Conservation (phyloP, 2,113 vertebrate species). For the Hippocampus abdominalis region DNA sequence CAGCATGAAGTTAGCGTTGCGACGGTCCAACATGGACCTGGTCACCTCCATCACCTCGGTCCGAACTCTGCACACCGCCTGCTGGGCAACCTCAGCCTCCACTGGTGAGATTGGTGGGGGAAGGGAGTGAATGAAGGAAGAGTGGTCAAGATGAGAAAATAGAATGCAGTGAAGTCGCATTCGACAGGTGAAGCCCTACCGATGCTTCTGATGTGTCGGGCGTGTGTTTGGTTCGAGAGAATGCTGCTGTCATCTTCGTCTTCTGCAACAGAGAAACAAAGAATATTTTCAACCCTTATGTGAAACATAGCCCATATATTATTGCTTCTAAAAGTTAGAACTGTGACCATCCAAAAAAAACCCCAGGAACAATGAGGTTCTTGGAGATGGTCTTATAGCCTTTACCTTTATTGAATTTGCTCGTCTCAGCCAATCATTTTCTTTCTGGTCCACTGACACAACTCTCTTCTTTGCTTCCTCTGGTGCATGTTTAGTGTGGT, state of each 20-base stretch:
- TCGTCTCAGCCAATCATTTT: no score
- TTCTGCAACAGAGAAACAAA: constrained; percentile 12
- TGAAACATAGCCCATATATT: not conserved
- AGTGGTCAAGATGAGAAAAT: not conserved
- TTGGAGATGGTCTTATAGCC: no score
- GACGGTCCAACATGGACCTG: constrained; percentile 84
- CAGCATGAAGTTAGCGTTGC: constrained; percentile 87
- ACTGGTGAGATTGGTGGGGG: constrained; percentile 26
- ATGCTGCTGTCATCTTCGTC: constrained; percentile 49
- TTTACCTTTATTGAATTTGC: no score
- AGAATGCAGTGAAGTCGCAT: not conserved
- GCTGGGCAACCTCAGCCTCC: constrained; percentile 76
- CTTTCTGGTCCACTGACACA: no score
- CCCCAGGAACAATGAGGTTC: no score
- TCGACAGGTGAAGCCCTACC: constrained; percentile 43
- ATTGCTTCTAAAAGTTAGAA: no score
- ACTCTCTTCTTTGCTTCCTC: no score
- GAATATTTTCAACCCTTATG: not conserved
- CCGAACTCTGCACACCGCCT: constrained; percentile 85
- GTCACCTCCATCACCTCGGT: constrained; percentile 88
- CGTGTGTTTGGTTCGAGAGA: constrained; percentile 34
- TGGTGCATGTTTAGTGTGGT: no score
- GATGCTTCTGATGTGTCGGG: constrained; percentile 55
- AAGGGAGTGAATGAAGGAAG: constrained; percentile 1
- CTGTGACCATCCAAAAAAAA: no score